A percentile compares a stretch with the other conserved stretches of the same genome.
These are phyloP conservation scores for Acanthosepion lycidas DNA, from an alignment of 2,888 invertebrate genomes.

Conservation along the genomic window DNA sequence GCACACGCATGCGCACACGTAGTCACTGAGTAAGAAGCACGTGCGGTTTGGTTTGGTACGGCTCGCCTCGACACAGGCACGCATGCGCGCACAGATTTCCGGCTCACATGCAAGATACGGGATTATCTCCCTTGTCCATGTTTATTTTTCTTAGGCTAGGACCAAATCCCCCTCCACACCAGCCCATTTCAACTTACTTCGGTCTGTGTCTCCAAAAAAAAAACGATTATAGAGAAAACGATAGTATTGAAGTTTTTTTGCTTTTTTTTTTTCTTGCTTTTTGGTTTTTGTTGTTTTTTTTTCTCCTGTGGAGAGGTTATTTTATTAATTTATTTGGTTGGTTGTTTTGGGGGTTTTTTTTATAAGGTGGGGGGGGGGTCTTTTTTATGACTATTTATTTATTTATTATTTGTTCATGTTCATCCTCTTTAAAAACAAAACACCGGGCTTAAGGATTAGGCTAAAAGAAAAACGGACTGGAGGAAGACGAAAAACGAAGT, in stretches of 20 bases:
- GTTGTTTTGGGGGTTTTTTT: not conserved
- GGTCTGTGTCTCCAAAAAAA: not conserved
- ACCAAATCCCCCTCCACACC: not conserved
- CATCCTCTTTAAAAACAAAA: too few species aligned
- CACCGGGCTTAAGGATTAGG: too few species aligned
- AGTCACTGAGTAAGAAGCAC: not conserved
- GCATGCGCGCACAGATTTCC: constrained; percentile 21
- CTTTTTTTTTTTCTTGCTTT: not conserved
- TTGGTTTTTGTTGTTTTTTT: not conserved
- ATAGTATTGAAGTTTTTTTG: not conserved
- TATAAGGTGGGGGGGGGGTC: too few species aligned
- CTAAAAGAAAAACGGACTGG: too few species aligned
- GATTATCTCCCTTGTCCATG: constrained; percentile 33
- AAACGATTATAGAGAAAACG: not conserved
- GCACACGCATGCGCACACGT: not conserved
- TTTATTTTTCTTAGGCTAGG: not conserved
- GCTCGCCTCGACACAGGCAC: not conserved
- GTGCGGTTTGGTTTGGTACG: not conserved
- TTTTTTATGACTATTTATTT: too few species aligned
- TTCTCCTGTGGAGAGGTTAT: not conserved
- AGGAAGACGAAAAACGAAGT: too few species aligned
- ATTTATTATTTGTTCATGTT: too few species aligned
- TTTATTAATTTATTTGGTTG: not conserved
- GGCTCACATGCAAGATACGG: constrained; percentile 12
- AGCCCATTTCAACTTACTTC: not conserved